Percentiles rank a stretch among this genome's conserved stretches.
Evolutionary conservation across 2,797 vertebrate species (phyloP).

Genomic region (Malacoraja senta): DNA sequence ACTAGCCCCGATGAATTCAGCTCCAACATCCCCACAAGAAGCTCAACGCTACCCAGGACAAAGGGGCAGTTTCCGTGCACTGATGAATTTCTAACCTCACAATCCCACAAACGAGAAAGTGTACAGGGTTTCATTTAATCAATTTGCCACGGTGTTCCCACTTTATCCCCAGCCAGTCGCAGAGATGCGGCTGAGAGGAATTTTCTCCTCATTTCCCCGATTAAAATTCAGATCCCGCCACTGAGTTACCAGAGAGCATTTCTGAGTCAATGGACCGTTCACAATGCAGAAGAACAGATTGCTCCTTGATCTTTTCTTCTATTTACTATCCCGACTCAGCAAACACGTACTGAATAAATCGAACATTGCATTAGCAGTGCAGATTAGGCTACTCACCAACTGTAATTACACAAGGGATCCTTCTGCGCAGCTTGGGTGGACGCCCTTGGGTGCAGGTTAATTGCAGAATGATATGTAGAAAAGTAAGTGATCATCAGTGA

Average conservation of each 20-base stretch:
- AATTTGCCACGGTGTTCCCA: too few relatives aligned
- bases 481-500: background rate
- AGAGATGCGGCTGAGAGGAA: background rate
- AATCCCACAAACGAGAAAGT: too few relatives aligned
- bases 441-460: background rate
- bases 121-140: too few relatives aligned
- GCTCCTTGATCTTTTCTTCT: background rate
- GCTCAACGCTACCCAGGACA: too few relatives aligned
- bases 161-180: background rate
- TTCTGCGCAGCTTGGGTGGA: background rate
- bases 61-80: too few relatives aligned
- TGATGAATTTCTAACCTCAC: too few relatives aligned
- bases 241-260: too few relatives aligned
- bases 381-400: slow-evolving; percentile 15
- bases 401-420: background rate
- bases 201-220: background rate
- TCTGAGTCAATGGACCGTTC: background rate
- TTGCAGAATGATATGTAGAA: background rate
- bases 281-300: background rate
- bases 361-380: slow-evolving; percentile 9
- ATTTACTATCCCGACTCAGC: background rate
- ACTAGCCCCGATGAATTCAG: too few relatives aligned
- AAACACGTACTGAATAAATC: slow-evolving; percentile 3
- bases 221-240: background rate
- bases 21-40: too few relatives aligned